These are phyloP conservation scores for Clunio marinus DNA, from an alignment of 2,888 invertebrate genomes.

Conservation along the genomic window DNA sequence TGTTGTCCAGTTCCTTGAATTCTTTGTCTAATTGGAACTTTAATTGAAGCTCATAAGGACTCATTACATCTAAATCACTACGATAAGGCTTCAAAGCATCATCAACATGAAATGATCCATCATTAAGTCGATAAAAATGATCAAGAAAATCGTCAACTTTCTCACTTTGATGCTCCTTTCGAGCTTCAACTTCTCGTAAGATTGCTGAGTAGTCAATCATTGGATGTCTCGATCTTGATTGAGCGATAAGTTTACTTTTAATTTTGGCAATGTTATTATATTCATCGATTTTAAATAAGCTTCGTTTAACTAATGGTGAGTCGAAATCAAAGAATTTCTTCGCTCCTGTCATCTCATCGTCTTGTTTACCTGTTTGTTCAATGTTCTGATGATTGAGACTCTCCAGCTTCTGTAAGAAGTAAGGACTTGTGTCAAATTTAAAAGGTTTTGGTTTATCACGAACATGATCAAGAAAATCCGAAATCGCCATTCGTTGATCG, in stretches of 20 bases:
- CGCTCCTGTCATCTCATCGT: neutral
- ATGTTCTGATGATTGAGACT: neutral
- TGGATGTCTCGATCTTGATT: neutral
- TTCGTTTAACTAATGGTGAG: neutral
- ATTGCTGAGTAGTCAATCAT: neutral
- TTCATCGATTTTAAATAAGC: too few species aligned
- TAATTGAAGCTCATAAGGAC: neutral
- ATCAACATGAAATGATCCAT: neutral
- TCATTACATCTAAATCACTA: neutral
- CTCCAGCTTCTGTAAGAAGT: neutral
- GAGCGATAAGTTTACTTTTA: constrained; percentile 3
- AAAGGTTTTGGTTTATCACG: neutral
- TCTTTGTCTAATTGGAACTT: neutral
- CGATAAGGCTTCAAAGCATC: neutral
- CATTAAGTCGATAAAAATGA: neutral
- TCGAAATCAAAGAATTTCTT: constrained; percentile 1
- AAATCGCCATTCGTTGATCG: neutral
- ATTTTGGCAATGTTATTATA: neutral
- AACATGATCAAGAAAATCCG: neutral
- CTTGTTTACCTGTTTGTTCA: neutral
- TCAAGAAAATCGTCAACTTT: neutral
- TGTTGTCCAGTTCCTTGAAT: neutral
- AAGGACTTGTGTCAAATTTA: neutral
- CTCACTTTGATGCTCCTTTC: neutral
- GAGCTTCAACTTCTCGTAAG: neutral